Percentiles rank a stretch among this genome's conserved stretches.
Evolutionary conservation across 2,888 invertebrate species (phyloP).

Genomic region (Synanthedon vespiformis): DNA sequence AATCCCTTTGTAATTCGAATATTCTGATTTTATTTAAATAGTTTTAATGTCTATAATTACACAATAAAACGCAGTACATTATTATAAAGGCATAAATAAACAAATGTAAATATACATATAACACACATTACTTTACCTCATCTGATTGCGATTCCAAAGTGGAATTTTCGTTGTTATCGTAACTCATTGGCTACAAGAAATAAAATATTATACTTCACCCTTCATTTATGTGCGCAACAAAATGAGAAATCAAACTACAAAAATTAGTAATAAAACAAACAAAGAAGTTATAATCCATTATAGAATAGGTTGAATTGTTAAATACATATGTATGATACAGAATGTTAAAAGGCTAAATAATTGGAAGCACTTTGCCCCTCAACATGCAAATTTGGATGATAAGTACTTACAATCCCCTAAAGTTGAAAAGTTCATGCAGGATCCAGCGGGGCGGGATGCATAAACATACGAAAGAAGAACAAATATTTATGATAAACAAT

Average conservation of each 20-base stretch:
- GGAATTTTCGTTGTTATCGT: neutral
- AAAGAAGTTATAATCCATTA: neutral
- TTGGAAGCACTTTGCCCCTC: neutral
- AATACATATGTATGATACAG: neutral
- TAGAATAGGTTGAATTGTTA: neutral
- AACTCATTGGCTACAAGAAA: neutral
- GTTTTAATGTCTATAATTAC: too few relatives aligned
- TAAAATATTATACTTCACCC: neutral
- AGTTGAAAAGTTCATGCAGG: slow-evolving; percentile 61
- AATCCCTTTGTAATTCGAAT: too few relatives aligned
- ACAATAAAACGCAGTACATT: too few relatives aligned
- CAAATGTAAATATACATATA: too few relatives aligned
- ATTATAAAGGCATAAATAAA: too few relatives aligned
- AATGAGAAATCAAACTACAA: neutral
- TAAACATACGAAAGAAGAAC: slow-evolving; percentile 42
- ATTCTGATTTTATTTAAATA: too few relatives aligned
- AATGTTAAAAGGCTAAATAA: neutral
- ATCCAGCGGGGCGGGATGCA: slow-evolving; percentile 51
- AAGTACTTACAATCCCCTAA: slow-evolving; percentile 66
- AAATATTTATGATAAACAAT: slow-evolving; percentile 13
- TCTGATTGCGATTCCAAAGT: neutral
- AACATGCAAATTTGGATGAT: slow-evolving; percentile 25
- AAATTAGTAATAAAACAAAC: neutral
- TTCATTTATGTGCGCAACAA: neutral
- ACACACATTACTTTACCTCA: neutral